Evolutionary conservation across 2,113 vertebrate genomes (phyloP), one percentile per base, ranked within the genome.

Genomic region (Proterorhinus semilunaris): DNA sequence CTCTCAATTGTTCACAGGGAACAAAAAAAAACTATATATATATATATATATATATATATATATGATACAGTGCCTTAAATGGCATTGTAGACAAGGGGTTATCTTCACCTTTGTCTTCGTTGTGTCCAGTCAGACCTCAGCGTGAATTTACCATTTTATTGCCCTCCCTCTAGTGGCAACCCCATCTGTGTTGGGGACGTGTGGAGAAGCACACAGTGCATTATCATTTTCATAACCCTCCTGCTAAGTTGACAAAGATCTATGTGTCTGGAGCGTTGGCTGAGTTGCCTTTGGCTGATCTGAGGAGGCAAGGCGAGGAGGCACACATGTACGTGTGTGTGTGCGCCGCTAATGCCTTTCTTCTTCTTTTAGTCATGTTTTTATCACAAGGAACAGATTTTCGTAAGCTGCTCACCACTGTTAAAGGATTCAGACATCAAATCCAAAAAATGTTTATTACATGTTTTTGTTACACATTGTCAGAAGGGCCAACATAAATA

Each of bases 211-310:
- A 58, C 72, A 68, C 46, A 66, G 58, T 45, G 79, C 69, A 67
- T 49, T 68, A 74, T 81, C 7, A 73, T 74, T 82, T 72, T 70
- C 59, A 75, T 65, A 70, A 61, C 42, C 71, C 62, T 55, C 65
- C 76, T 62, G 55, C 66, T 66, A 75, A 61, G 64, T 70, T 78
- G 72, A 85, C 75, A 83, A 70, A 85, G 75, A 72, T 73, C 63
- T 62, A 71, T 80, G 80, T 66, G 69, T 75, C 71, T 80, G 71
- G 46, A 65, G 52, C n/a, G 67, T 46, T 72, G 62, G 53, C 57
- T 72, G 71, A 69, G 57, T 71, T 71, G 57, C 73, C 68, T 66
- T 66, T 75, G 69, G 63, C 69, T 70, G 66, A 76, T 74, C 53
- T 43, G 50, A 68, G 65, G 59, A 65, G 67, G 72, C 75, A 47